These are phyloP conservation scores for Oikopleura dioica DNA, from an alignment of 23 tunicate species.

Conservation along the genomic window DNA sequence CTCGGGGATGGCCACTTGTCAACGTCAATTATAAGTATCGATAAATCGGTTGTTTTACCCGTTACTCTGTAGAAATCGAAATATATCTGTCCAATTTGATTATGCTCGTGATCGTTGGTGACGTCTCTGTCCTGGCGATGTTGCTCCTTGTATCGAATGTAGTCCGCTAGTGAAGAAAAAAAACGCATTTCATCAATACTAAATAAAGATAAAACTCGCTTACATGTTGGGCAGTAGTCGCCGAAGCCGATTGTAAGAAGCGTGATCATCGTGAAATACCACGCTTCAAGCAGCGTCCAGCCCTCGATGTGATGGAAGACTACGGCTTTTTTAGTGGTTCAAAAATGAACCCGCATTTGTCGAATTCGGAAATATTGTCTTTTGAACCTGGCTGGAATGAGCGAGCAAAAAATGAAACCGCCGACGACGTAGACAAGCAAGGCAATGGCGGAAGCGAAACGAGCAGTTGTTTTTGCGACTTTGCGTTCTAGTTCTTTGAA, in stretches of 20 bases:
- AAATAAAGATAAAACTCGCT: background rate
- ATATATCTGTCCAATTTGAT: background rate
- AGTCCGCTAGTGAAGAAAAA: background rate
- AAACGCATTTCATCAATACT: background rate
- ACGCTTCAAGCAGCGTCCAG: background rate
- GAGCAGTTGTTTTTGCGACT: background rate
- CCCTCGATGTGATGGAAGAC: background rate
- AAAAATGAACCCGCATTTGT: too few species aligned
- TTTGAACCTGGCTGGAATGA: too few species aligned
- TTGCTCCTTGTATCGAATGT: background rate
- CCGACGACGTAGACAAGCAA: background rate
- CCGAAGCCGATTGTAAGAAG: background rate
- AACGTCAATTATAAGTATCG: too few species aligned
- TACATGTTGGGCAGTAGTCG: background rate
- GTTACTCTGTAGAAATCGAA: background rate
- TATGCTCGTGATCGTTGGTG: background rate
- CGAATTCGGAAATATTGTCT: too few species aligned
- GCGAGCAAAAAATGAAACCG: background rate
- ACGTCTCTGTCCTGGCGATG: background rate
- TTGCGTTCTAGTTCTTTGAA: background rate
- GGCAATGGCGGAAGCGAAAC: background rate
- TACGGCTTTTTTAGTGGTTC: too few species aligned
- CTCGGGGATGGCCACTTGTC: too few species aligned
- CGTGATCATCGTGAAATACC: background rate
- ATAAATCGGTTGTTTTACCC: too few species aligned